Evolutionary conservation across 2,113 vertebrate species (phyloP).

Genomic region (Macquaria ambigua): DNA sequence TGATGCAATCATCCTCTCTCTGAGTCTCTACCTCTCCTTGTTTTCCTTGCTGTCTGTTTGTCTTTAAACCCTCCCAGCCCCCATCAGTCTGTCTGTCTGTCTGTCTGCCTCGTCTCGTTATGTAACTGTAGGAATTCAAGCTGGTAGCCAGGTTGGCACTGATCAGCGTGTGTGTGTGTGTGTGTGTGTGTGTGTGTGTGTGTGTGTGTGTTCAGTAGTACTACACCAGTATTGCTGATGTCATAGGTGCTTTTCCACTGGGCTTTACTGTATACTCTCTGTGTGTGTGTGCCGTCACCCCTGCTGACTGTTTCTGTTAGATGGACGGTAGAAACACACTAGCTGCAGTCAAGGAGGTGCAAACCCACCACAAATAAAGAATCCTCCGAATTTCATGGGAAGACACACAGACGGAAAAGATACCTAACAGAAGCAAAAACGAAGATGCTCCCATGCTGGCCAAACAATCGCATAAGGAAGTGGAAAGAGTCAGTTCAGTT

Average conservation of each 20-base stretch:
- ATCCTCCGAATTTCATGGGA: background rate
- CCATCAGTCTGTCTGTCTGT: conserved; percentile 13
- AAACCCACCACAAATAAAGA: background rate
- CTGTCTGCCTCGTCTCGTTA: conserved; percentile 47
- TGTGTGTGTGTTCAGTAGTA: conserved; percentile 39
- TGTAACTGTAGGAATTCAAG: conserved; percentile 56
- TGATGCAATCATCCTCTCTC: conserved; percentile 49
- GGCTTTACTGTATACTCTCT: background rate
- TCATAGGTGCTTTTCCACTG: conserved; percentile 37
- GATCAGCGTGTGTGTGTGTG: conserved; percentile 40
- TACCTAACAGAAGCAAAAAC: background rate
- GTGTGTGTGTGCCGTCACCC: background rate
- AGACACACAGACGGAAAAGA: background rate
- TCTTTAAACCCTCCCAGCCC: conserved; percentile 45
- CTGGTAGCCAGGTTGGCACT: conserved; percentile 62
- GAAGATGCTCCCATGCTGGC: too few relatives aligned
- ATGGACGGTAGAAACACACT: background rate
- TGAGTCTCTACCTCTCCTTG: conserved; percentile 17
- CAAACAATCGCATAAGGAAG: background rate
- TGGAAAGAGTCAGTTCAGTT: too few relatives aligned
- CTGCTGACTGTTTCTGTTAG: background rate
- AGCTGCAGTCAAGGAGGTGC: background rate
- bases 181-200: conserved; percentile 36
- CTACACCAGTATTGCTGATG: conserved; percentile 49
- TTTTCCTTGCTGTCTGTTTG: conserved; percentile 14